Conservation (phyloP, 2,797 vertebrate genomes). For the Falco biarmicus region DNA sequence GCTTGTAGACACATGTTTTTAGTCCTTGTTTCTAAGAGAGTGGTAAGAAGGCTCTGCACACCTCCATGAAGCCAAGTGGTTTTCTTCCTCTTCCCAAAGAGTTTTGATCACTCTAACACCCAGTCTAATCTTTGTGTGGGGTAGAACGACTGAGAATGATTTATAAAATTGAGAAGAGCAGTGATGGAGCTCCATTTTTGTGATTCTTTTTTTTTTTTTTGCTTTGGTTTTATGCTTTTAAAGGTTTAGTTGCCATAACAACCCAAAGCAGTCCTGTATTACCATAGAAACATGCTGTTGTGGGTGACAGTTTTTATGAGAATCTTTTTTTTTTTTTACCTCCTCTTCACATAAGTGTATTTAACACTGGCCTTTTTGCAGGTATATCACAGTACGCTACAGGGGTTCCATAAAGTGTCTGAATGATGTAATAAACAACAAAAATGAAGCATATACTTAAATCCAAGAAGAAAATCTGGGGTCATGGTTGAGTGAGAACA, state of each 20-base stretch:
- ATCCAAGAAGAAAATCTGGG: background rate
- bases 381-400: background rate
- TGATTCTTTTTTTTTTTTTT: background rate
- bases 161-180: background rate
- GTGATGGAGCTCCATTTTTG: background rate
- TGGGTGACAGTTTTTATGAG: constrained; percentile 39
- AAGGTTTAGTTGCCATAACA: constrained; percentile 66
- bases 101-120: background rate
- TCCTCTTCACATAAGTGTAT: background rate
- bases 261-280: constrained; percentile 56
- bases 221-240: constrained; percentile 53
- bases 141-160: background rate
- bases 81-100: background rate
- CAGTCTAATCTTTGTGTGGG: background rate
- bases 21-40: background rate
- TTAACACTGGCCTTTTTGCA: constrained; percentile 19
- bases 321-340: background rate
- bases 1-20: background rate
- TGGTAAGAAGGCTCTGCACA: background rate
- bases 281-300: constrained; percentile 62
- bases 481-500: background rate
- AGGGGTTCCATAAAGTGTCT: background rate
- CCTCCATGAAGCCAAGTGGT: background rate
- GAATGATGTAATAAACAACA: background rate
- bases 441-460: constrained; percentile 1